Evolutionary conservation across 2,113 vertebrate species (phyloP), one percentile per base, ranked within the genome.

Genomic region (Ammodytes dubius): DNA sequence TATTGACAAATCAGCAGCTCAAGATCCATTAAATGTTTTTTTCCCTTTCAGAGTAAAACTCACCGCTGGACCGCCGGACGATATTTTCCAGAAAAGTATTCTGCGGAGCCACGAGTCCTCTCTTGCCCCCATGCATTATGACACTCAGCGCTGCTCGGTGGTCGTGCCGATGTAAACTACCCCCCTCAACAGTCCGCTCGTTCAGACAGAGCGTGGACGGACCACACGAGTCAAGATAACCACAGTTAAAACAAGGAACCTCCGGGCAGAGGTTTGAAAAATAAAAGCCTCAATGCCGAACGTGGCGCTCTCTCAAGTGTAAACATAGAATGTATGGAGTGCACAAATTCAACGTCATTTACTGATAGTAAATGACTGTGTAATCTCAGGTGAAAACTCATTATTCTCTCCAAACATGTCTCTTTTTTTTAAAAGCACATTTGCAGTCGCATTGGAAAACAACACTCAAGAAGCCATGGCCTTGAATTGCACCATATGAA

Each of bases 31-130:
- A 2, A 54, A 66, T 60, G 2, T 58, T 67, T 1, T 70, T 53
- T 56, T 14, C 7, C n/a, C 19, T 54, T 77, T 40, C 12, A 54
- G 15, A 45, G 19, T 43, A 15, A 69, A 88, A 91, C 97, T 98
- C 94, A 99, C 98, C 98, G 83, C 97, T 99, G 73, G 98, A 99
- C 87, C 98, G 96, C 91, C 98, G 94, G 94, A 99, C 98, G 68
- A 99, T 99, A 84, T 99, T 99, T 92, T 99, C 97, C 96, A 99
- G 91, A 90, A 99, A 99, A 60, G 98, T 99, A 93, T 99, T 99
- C 94, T 99, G 98, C 86, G 98, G 98, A 94, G 98, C 98, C 95
- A 99, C 98, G 96, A 99, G 94, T 91, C 98, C 98, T 95, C 98
- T 96, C 95, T 98, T 99, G 94, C 98, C 98, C 93, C 97, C 97